Percentiles rank a stretch among this genome's conserved stretches.
phyloP scores from a whole-genome alignment of 2,888 invertebrate species.

The Amiota minor region DNA sequence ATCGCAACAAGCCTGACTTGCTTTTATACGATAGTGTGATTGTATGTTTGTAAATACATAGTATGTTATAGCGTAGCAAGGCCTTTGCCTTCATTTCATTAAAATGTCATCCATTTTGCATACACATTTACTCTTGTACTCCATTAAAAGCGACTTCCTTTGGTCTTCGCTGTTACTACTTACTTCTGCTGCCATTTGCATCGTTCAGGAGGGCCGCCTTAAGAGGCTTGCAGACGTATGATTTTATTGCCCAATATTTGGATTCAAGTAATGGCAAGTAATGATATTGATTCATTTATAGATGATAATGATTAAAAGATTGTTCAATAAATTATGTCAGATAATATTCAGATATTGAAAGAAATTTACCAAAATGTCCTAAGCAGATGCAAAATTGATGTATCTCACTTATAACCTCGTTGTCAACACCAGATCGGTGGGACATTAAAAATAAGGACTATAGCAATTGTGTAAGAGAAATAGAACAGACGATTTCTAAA shows the following conservation, averaged over 20 bases:
- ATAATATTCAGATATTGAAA: too few relatives aligned
- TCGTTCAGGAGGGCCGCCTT: background rate
- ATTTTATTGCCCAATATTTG: background rate
- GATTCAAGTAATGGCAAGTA: background rate
- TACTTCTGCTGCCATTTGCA: background rate
- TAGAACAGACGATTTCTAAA: too few relatives aligned
- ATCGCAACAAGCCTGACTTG: too few relatives aligned
- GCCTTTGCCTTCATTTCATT: constrained; percentile 53
- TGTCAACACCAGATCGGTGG: too few relatives aligned
- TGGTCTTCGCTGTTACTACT: background rate
- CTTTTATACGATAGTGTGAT: background rate
- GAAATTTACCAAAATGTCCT: too few relatives aligned
- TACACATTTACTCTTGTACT: constrained; percentile 48
- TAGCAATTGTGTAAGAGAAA: too few relatives aligned
- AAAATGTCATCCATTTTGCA: constrained; percentile 65
- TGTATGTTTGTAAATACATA: background rate
- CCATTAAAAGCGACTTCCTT: constrained; percentile 54
- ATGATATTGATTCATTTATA: background rate
- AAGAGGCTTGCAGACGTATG: background rate
- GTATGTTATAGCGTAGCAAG: background rate
- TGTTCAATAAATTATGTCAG: background rate
- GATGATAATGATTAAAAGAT: background rate
- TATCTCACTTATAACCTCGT: too few relatives aligned
- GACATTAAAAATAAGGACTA: too few relatives aligned
- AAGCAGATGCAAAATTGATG: too few relatives aligned